Evolutionary conservation across 2,888 invertebrate genomes (phyloP).

Genomic region (Acleris cristana): DNA sequence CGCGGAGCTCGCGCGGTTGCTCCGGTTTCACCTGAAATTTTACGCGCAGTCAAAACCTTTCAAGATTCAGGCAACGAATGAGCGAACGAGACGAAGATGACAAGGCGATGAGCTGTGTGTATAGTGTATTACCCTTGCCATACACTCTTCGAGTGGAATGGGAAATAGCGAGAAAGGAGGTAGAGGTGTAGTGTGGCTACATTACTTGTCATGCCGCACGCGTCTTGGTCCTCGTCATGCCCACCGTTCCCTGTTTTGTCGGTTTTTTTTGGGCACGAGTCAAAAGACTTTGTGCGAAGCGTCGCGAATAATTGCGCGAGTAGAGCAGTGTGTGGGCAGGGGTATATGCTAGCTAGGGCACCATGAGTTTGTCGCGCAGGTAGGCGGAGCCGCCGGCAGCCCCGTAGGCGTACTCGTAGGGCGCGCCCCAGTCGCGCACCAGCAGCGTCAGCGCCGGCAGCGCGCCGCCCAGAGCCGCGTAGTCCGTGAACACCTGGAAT

Average conservation of each 20-base stretch:
- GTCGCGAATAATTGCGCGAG: background rate
- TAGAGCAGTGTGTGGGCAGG: background rate
- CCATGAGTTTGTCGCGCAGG: slow-evolving; percentile 89
- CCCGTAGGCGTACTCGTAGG: slow-evolving; percentile 94
- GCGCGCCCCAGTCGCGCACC: slow-evolving; percentile 96
- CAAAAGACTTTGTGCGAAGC: too few species aligned
- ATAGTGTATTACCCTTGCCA: too few species aligned
- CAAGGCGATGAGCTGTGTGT: background rate
- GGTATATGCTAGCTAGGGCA: slow-evolving; percentile 47
- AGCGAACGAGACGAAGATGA: background rate
- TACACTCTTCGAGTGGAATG: too few species aligned
- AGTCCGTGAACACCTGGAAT: slow-evolving; percentile 94
- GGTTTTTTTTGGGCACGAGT: too few species aligned
- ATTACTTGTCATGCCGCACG: too few species aligned
- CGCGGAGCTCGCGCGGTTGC: slow-evolving; percentile 94
- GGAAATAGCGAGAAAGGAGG: too few species aligned
- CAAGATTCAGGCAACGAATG: background rate
- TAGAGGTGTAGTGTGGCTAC: too few species aligned
- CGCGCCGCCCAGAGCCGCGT: slow-evolving; percentile 93
- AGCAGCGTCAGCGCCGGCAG: slow-evolving; percentile 92
- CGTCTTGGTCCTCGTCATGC: too few species aligned
- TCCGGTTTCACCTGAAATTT: slow-evolving; percentile 85
- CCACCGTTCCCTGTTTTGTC: too few species aligned
- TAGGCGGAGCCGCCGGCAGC: slow-evolving; percentile 91
- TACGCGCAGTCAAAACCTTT: background rate